Percentiles rank a stretch among this genome's conserved stretches.
Evolutionary conservation across 2,888 invertebrate species (phyloP).

Genomic region (Prenolepis imparis): DNA sequence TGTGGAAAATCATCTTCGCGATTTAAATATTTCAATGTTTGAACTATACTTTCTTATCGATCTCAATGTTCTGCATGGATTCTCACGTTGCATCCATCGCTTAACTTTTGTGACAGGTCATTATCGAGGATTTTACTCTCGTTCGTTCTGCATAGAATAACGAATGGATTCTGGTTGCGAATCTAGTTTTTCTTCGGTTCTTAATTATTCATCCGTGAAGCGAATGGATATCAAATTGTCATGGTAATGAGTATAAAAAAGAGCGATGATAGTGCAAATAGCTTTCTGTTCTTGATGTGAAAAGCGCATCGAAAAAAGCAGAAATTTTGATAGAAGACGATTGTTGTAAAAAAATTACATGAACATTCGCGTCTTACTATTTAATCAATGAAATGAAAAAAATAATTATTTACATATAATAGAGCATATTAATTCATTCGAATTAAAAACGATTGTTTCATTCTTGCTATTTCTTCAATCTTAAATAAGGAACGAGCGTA

Average conservation of each 20-base stretch:
- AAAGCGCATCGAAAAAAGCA: too few species aligned
- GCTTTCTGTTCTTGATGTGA: background rate
- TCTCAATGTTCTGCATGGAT: slow-evolving; percentile 25
- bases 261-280: slow-evolving; percentile 5
- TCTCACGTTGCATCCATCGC: slow-evolving; percentile 45
- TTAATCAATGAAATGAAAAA: background rate
- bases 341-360: slow-evolving; percentile 21
- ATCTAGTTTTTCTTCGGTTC: slow-evolving; percentile 53
- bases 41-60: slow-evolving; percentile 35
- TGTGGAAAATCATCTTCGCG: background rate
- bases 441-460: background rate
- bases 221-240: slow-evolving; percentile 18
- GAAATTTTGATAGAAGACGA: background rate
- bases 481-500: background rate
- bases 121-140: slow-evolving; percentile 59
- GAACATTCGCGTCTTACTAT: background rate
- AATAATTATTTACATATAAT: background rate
- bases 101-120: slow-evolving; percentile 29
- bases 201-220: slow-evolving; percentile 66
- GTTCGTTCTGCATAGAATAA: slow-evolving; percentile 48
- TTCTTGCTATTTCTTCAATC: background rate
- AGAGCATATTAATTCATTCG: background rate
- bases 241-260: slow-evolving; percentile 28
- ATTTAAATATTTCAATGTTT: slow-evolving; percentile 6
- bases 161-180: slow-evolving; percentile 62